Base-by-base conservation (phyloP, 2,113 vertebrate genomes). In the Chaenogobius annularis region DNA sequence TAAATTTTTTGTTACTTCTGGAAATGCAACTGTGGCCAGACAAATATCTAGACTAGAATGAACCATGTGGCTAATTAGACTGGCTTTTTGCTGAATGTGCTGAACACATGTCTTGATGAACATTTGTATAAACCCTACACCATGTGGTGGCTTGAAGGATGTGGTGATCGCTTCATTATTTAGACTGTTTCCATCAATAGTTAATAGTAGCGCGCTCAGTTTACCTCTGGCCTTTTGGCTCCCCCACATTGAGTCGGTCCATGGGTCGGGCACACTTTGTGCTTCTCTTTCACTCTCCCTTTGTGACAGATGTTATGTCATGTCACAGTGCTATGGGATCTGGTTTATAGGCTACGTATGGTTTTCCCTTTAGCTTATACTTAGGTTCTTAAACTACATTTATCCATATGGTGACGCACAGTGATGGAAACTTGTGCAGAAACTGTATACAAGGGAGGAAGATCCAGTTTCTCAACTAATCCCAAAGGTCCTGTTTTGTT, bases 131-230 rank as follows among this genome's bases (percentile, higher is more conserved):
- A 88, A 91, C 70, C 48, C 64, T 77, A 89, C 72, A 86, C 84
- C 59, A 1, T 71, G n/a, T 22, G 37, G 44, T 31, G 61, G 74
- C 77, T 75, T 67, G 77, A 61, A 82, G 83, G 63, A 82, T 70
- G 70, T 66, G 78, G 83, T 74, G 78, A 69, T 62, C 59, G 70
- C 82, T 92, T 80, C 55, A 92, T 92, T 88, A 93, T 94, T 91
- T 82, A 93, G 26, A 73, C 40, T 22, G 47, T 82, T 37, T 56
- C 44, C 62, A 87, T 93, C 12, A 91, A 94, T 91, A 88, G 58
- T 92, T 90, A 68, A 94, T 87, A 70, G 56, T 20, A 67, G 20
- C 40, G 15, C 75, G 81, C 82, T 94, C 85, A 70, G 7, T 54
- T 93, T 91, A 85, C 90, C 5, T 12, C 23, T 67, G 58, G 52